phyloP scores from a whole-genome alignment of 2,797 vertebrate species.

The Lepilemur ruficaudatus region DNA sequence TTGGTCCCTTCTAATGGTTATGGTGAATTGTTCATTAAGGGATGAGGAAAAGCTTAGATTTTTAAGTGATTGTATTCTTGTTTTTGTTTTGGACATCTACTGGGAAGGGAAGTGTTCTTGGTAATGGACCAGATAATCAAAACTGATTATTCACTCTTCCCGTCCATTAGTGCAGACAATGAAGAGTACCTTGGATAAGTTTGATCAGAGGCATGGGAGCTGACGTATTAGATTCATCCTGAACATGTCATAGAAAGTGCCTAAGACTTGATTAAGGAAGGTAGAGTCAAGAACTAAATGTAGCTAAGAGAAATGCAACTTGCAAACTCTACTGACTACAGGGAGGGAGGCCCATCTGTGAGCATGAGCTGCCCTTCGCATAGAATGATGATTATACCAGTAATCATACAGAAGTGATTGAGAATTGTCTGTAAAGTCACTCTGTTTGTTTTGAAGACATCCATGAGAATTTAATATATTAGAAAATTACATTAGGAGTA shows the following conservation, averaged over 20 bases:
- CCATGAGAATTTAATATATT: background rate
- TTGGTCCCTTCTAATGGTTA: background rate
- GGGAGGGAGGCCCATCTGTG: background rate
- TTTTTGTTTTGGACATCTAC: slow-evolving; percentile 6
- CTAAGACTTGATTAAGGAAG: background rate
- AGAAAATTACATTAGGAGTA: background rate
- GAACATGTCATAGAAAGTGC: background rate
- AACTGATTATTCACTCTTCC: background rate
- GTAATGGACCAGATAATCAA: background rate
- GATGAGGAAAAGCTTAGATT: background rate
- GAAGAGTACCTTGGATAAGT: background rate
- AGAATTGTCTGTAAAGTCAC: background rate
- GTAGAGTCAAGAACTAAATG: background rate
- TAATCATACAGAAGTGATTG: background rate
- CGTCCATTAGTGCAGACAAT: background rate
- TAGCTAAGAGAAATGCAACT: background rate
- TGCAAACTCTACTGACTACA: background rate
- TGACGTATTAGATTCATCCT: background rate
- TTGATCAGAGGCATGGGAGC: background rate
- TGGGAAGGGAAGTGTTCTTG: background rate
- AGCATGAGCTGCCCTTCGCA: background rate
- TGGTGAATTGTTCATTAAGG: background rate
- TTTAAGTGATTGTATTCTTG: background rate
- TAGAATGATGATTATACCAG: background rate
- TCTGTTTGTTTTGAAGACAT: background rate